Conservation (phyloP, 2,888 invertebrate species). For the Acanthoscelides obtectus region DNA sequence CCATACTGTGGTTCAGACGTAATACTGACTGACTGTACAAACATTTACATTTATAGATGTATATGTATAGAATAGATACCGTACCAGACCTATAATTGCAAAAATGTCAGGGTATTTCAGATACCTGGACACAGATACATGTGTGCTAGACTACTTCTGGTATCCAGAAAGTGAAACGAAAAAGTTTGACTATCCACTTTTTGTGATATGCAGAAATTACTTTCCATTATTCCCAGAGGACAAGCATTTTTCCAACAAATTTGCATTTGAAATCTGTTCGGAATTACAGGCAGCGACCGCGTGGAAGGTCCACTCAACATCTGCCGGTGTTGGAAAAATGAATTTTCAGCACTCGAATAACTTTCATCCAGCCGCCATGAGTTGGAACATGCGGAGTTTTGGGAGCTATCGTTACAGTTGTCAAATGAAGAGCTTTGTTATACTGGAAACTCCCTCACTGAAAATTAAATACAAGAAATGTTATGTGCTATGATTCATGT, state of each 20-base stretch:
- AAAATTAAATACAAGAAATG: neutral
- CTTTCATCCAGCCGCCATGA: neutral
- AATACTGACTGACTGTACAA: too few species aligned
- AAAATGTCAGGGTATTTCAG: too few species aligned
- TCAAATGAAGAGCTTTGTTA: neutral
- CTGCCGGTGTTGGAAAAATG: neutral
- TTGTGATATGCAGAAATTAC: neutral
- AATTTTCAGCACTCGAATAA: neutral
- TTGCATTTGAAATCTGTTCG: neutral
- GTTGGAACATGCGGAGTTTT: neutral
- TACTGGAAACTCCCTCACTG: neutral
- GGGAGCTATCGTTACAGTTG: neutral
- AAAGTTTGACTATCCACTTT: neutral
- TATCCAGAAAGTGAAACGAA: neutral
- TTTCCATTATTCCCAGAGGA: neutral
- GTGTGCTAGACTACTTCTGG: too few species aligned
- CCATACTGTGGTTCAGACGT: too few species aligned
- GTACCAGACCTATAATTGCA: too few species aligned
- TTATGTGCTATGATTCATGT: neutral
- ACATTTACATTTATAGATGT: too few species aligned
- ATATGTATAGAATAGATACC: too few species aligned
- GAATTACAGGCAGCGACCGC: neutral
- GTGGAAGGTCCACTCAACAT: neutral
- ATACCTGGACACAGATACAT: too few species aligned
- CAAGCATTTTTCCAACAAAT: neutral